phyloP scores from a whole-genome alignment of 1,140 invertebrate species.

The Zaprionus vittiger region DNA sequence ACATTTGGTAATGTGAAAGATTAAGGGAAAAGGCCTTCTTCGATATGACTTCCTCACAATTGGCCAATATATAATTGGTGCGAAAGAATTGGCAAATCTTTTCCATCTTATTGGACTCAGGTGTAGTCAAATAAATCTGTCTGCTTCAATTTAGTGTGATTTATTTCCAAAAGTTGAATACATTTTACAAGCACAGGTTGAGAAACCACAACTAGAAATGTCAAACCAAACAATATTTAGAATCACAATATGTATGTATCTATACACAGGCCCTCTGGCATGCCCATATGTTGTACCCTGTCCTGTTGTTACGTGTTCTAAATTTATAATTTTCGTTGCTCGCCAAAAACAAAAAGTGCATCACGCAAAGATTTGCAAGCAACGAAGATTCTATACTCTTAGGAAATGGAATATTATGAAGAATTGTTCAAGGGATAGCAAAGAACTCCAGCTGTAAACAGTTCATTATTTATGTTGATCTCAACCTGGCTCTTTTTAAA shows the following conservation, averaged over 20 bases:
- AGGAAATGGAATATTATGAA: background rate
- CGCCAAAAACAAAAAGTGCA: slow-evolving; percentile 21
- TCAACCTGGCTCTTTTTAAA: too few species aligned
- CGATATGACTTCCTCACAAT: slow-evolving; percentile 86
- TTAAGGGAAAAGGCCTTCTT: slow-evolving; percentile 86
- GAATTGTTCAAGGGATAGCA: background rate
- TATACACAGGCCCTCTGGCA: slow-evolving; percentile 10
- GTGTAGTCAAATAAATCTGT: slow-evolving; percentile 5
- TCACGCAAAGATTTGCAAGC: background rate
- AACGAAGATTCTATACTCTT: background rate
- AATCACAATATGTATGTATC: slow-evolving; percentile 13
- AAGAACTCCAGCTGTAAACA: background rate
- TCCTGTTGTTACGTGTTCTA: slow-evolving; percentile 24
- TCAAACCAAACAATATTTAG: slow-evolving; percentile 5
- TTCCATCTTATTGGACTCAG: slow-evolving; percentile 46
- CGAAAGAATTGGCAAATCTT: slow-evolving; percentile 87
- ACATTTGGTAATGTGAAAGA: slow-evolving; percentile 87
- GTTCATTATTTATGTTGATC: too few species aligned
- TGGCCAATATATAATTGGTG: slow-evolving; percentile 87
- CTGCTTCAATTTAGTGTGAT: slow-evolving; percentile 23
- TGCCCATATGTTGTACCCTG: background rate
- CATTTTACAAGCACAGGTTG: slow-evolving; percentile 36
- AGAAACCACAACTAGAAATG: slow-evolving; percentile 21
- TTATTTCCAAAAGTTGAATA: slow-evolving; percentile 32
- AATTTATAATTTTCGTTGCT: slow-evolving; percentile 30